Evolutionary conservation across 2,113 vertebrate genomes (phyloP).

Genomic region (Balaeniceps rex): DNA sequence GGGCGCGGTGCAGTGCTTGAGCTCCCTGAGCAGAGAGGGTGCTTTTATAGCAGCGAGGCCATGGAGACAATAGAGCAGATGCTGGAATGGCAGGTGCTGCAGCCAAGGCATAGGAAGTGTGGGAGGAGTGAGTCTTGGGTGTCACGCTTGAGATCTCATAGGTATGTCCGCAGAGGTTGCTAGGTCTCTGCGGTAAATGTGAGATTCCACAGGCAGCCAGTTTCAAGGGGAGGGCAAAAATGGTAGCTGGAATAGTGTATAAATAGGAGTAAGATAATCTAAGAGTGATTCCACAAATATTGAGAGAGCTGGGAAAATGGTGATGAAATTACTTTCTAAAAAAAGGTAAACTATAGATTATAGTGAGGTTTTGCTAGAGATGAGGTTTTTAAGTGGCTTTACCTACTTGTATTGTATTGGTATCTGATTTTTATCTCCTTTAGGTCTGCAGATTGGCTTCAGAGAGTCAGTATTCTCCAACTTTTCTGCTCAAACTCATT

Average conservation of each 20-base stretch:
- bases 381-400: neutral
- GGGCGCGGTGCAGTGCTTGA: neutral
- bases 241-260: neutral
- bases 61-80: neutral
- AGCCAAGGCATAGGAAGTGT: neutral
- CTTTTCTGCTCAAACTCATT: conserved; percentile 90
- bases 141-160: neutral
- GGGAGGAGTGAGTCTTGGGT: neutral
- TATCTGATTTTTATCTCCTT: neutral
- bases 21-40: neutral
- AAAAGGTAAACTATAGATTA: neutral
- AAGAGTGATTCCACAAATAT: neutral
- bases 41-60: neutral
- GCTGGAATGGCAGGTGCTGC: neutral
- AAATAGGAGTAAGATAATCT: neutral
- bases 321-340: neutral
- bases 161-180: neutral
- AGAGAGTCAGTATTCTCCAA: conserved; percentile 92
- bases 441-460: conserved; percentile 86
- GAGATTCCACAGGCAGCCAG: neutral
- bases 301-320: neutral
- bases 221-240: neutral
- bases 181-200: neutral
- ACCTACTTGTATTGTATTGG: neutral
- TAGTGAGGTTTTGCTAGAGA: neutral